These are phyloP conservation scores for Glaucidium brasilianum DNA, from an alignment of 2,113 vertebrate species.

Conservation along the genomic window DNA sequence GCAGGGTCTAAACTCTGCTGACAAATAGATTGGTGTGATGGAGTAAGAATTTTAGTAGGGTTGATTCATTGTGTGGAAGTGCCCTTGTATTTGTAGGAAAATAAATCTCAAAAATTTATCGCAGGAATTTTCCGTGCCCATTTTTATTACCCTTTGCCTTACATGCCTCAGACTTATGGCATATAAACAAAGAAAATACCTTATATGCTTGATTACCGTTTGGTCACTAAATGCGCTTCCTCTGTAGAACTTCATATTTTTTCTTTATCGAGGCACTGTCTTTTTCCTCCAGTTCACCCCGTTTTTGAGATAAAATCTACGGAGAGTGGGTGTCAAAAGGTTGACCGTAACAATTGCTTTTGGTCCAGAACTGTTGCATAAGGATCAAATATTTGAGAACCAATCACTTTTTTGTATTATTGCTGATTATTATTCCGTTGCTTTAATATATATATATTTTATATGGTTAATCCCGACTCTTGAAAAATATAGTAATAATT, in stretches of 20 bases:
- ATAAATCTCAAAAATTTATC: constrained; percentile 49
- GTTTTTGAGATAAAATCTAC: neutral
- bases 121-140: neutral
- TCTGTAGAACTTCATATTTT: neutral
- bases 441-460: neutral
- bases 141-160: neutral
- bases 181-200: neutral
- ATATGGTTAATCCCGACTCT: neutral
- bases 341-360: neutral
- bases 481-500: neutral
- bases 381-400: neutral
- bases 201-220: neutral
- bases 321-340: neutral
- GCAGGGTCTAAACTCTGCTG: neutral
- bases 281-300: neutral
- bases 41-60: neutral
- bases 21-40: neutral
- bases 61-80: neutral
- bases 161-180: neutral
- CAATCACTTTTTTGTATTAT: neutral
- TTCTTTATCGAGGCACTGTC: neutral
- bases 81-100: constrained; percentile 19
- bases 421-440: neutral
- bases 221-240: neutral
- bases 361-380: neutral